Conservation (phyloP, 1,140 invertebrate genomes). For the Procambarus clarkii region DNA sequence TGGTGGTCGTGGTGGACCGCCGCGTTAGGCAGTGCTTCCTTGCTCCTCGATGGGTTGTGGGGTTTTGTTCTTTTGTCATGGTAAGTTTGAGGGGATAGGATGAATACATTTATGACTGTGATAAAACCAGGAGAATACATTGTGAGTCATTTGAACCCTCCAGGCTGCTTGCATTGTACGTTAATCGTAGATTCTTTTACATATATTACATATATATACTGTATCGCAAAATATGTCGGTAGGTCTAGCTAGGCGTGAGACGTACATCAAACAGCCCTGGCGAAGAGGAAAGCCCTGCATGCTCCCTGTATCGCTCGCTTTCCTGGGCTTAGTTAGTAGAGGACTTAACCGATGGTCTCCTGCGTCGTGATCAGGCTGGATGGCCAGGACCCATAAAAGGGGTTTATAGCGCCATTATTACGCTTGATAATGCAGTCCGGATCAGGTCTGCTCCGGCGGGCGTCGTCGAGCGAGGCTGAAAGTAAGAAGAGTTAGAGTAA, state of each 20-base stretch:
- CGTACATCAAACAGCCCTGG: not conserved
- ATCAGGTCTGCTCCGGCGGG: conserved; percentile 32
- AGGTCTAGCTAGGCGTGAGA: too few species aligned
- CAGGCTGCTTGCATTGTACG: too few species aligned
- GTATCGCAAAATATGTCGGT: too few species aligned
- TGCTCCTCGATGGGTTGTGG: not conserved
- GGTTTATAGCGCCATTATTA: conserved; percentile 66
- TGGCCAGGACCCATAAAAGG: conserved; percentile 65
- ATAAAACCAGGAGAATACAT: not conserved
- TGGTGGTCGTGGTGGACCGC: not conserved
- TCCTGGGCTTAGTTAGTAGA: conserved; percentile 15
- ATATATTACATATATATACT: too few species aligned
- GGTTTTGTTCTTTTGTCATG: not conserved
- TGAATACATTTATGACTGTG: not conserved
- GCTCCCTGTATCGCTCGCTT: conserved; percentile 1
- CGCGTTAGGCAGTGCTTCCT: not conserved
- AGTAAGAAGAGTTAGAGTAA: too few species aligned
- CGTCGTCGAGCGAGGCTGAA: not conserved
- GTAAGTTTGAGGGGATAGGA: not conserved
- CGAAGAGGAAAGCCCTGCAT: not conserved
- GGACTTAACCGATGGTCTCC: conserved; percentile 51
- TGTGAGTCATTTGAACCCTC: not conserved
- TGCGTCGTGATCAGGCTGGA: conserved; percentile 59
- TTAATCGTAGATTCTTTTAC: too few species aligned
- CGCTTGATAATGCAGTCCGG: conserved; percentile 63